Conservation (phyloP, 2,113 vertebrate genomes). For the Morphnarchus princeps region DNA sequence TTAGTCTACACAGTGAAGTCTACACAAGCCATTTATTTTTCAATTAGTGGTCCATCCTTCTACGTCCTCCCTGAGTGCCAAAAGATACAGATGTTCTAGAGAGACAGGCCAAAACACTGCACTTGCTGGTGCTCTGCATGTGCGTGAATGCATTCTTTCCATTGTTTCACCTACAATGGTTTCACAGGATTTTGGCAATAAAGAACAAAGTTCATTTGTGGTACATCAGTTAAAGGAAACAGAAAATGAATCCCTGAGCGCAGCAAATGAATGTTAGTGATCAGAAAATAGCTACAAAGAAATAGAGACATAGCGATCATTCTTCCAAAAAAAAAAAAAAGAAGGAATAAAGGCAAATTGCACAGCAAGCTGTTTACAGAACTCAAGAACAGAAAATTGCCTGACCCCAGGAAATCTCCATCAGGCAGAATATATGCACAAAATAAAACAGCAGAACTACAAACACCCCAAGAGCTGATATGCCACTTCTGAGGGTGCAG, state of each 20-base stretch:
- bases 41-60: background rate
- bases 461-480: background rate
- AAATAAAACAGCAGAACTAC: background rate
- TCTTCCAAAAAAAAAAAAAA: background rate
- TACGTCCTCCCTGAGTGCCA: background rate
- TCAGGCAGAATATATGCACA: background rate
- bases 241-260: background rate
- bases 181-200: background rate
- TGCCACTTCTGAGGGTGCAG: background rate
- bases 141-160: rapidly evolving
- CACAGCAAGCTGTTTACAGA: background rate
- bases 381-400: background rate
- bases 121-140: background rate
- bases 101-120: background rate
- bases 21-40: background rate
- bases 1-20: background rate
- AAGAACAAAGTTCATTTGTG: background rate
- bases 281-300: background rate
- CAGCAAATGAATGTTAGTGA: background rate
- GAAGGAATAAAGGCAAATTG: background rate
- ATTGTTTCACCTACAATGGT: background rate
- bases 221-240: background rate
- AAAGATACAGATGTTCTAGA: background rate
- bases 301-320: background rate
- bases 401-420: background rate